Conservation (phyloP, 2,888 invertebrate species). For the Eupsilia transversa region DNA sequence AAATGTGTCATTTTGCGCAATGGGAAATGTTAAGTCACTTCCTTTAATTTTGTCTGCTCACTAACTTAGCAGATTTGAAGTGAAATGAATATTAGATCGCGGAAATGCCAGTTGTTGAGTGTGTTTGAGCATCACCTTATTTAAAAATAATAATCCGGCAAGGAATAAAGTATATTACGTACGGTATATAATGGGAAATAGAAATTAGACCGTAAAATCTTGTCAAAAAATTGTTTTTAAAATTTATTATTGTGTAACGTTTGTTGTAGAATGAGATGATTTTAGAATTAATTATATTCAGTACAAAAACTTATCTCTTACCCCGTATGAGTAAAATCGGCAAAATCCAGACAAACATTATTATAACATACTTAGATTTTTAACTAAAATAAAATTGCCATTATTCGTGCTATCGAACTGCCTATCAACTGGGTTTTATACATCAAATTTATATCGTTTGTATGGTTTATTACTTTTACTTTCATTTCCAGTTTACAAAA, state of each 20-base stretch:
- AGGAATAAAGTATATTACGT: neutral
- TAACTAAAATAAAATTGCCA: conserved; percentile 24
- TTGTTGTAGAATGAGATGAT: neutral
- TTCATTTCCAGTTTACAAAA: neutral
- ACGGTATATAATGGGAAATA: neutral
- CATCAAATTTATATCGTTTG: neutral
- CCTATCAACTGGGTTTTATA: conserved; percentile 1
- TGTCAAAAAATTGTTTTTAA: neutral
- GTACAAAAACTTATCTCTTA: conserved; percentile 22
- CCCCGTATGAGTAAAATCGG: conserved; percentile 36
- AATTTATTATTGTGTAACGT: neutral
- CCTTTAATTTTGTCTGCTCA: conserved; percentile 27
- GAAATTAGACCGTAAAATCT: neutral
- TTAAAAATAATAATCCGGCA: neutral
- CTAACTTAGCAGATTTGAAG: conserved; percentile 4
- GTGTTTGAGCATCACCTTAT: neutral
- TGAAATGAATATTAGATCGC: neutral
- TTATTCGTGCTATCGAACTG: conserved; percentile 11
- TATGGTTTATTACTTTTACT: conserved; percentile 41
- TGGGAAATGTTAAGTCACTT: conserved; percentile 17
- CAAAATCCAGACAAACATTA: conserved; percentile 48
- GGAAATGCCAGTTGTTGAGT: neutral
- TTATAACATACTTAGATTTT: conserved; percentile 4
- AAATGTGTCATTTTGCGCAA: conserved; percentile 30
- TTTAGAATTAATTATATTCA: neutral